Evolutionary conservation across 2,113 vertebrate genomes (phyloP).

Genomic region (Nicator chloris): DNA sequence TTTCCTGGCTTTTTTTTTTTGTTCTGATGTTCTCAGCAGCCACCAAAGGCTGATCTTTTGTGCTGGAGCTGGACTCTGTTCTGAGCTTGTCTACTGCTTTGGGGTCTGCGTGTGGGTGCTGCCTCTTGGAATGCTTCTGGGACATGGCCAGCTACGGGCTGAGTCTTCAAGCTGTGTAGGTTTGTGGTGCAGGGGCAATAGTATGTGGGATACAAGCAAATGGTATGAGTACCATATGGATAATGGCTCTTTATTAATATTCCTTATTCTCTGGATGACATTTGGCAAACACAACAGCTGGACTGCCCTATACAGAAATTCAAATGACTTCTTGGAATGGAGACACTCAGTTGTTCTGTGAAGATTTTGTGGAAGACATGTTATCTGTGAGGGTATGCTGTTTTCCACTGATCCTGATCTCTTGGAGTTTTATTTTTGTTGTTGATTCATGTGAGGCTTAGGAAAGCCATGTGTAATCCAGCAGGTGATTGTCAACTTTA

Average conservation of each 20-base stretch:
- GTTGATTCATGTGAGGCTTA: background rate
- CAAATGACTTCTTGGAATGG: background rate
- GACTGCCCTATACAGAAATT: background rate
- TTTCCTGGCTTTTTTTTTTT: background rate
- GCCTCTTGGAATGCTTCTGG: background rate
- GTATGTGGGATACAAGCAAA: background rate
- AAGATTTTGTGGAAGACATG: background rate
- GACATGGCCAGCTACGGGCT: background rate
- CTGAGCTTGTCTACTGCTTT: background rate
- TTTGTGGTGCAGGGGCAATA: background rate
- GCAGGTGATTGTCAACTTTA: background rate
- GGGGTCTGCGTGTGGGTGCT: background rate
- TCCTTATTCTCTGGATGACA: background rate
- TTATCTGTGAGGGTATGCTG: background rate
- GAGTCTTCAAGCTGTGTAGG: background rate
- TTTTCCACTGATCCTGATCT: background rate
- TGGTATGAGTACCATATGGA: background rate
- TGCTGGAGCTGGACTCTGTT: background rate
- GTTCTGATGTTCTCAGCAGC: background rate
- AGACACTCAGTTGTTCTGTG: background rate
- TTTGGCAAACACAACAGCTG: background rate
- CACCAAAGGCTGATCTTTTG: background rate
- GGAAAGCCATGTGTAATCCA: background rate
- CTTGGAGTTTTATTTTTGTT: background rate
- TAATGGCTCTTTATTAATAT: background rate